Evolutionary conservation across 2,888 invertebrate genomes (phyloP), one percentile per base, ranked within the genome.

Genomic region (Dasysyrphus tricinctus): DNA sequence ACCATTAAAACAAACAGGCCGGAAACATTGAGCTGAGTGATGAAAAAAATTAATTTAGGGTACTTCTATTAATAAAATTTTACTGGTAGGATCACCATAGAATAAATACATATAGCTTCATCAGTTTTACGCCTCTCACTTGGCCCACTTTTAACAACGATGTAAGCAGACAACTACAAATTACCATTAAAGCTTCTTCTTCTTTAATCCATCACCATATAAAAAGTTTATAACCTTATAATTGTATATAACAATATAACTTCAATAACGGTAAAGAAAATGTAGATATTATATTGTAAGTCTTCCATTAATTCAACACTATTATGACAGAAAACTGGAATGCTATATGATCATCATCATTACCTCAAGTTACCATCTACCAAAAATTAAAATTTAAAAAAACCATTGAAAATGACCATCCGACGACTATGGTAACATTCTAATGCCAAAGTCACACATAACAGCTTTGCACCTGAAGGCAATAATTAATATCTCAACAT

Each of bases 401-500:
- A 54, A 29, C 11, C 7, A n/a, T 3, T 54, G 8, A 67, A 44
- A 67, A 67, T 34, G 47, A 44, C 61, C 44, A 63, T n/a, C 51
- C 29, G 51, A 44, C 24, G 24, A 24, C 3, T 5, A 19, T 39
- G 39, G 11, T 70, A 75, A 75, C 86, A 86, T 82, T 86, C 86
- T 86, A 82, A 78, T 47, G 44, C 49, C 74, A 16, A 81, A 86
- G 54, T 63, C 69, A 70, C 47, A 49, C 34, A 69, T 70, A 54
- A 49, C 54, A 29, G 42, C 67, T 56, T 51, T 63, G 74, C 82
- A 86, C 82, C 82, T 86, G 78, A 82, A 72, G 86, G 75, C 65
- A 74, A 70, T 82, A 86, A 86, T 86, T 86, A 82, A 86, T 79
- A 79, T 67, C 51, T 56, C 42, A 65, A 44, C 69, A 75, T 72